Evolutionary conservation across 1,140 invertebrate species (phyloP).

Genomic region (Gonioctena quinquepunctata): DNA sequence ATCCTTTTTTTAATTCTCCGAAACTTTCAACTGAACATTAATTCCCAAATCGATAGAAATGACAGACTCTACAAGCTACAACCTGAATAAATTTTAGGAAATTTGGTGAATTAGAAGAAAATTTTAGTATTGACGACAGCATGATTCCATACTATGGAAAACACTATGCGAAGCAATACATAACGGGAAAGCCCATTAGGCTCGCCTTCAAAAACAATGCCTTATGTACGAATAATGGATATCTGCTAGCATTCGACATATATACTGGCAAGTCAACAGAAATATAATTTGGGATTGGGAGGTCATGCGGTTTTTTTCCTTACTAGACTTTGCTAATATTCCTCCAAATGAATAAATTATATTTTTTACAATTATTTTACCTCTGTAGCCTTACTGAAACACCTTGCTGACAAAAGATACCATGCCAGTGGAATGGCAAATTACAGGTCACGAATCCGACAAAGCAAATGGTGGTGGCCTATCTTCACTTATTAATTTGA

Average conservation of each 20-base stretch:
- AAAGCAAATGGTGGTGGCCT: constrained; percentile 36
- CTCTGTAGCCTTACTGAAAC: constrained; percentile 5
- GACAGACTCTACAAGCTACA: constrained; percentile 31
- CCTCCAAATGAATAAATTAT: constrained; percentile 29
- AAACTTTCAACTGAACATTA: constrained; percentile 29
- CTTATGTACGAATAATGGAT: constrained; percentile 28
- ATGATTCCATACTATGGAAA: constrained; percentile 37
- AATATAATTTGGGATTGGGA: constrained; percentile 31
- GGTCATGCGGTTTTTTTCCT: constrained; percentile 29
- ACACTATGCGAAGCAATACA: constrained; percentile 18
- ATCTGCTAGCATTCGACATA: constrained; percentile 29
- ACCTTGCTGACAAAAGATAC: constrained; percentile 29
- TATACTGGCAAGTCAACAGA: constrained; percentile 25
- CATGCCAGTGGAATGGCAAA: constrained; percentile 27
- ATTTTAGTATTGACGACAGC: constrained; percentile 27
- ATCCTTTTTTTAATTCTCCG: no score
- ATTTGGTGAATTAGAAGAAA: constrained; percentile 36
- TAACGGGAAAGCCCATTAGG: constrained; percentile 29
- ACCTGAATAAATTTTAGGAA: constrained; percentile 32
- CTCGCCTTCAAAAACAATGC: constrained; percentile 39
- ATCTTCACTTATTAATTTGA: constrained; percentile 44
- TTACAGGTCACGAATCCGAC: constrained; percentile 11
- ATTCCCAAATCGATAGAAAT: constrained; percentile 9
- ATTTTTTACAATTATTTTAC: constrained; percentile 36
- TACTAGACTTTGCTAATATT: background rate